These are phyloP conservation scores for Diadema setosum DNA, from an alignment of 35 echinoderm and acorn worm species.

Conservation along the genomic window DNA sequence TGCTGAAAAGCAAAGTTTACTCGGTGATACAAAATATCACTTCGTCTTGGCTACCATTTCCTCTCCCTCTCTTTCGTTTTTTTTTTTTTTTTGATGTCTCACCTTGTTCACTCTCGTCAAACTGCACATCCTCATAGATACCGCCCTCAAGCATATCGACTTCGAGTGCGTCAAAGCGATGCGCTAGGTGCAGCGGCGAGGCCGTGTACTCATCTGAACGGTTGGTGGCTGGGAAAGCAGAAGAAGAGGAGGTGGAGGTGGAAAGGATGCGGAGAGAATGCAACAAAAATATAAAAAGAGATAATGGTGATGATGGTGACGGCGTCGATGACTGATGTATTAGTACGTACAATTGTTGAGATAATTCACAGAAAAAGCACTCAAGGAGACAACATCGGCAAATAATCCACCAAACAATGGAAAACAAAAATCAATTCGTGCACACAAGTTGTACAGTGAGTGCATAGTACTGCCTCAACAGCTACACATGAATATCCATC, in stretches of 20 bases:
- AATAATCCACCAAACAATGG: no score
- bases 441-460: no score
- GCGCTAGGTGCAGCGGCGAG: constrained; percentile 59
- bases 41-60: no score
- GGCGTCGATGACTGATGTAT: background rate
- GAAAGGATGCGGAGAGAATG: background rate
- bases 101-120: constrained; percentile 90
- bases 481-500: no score
- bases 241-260: no score
- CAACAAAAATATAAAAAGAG: background rate
- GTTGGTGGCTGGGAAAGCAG: background rate
- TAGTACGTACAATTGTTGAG: background rate
- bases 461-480: no score
- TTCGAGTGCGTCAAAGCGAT: constrained; percentile 66
- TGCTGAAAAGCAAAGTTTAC: no score
- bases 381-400: no score
- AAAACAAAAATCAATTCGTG: no score
- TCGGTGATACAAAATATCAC: no score
- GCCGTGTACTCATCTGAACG: constrained; percentile 25
- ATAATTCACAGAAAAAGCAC: background rate
- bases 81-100: background rate
- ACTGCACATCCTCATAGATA: constrained; percentile 71
- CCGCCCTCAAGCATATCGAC: constrained; percentile 42
- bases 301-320: background rate
- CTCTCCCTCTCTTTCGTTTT: no score